phyloP scores from a whole-genome alignment of 2,888 invertebrate genomes.

The Cactoblastis cactorum region DNA sequence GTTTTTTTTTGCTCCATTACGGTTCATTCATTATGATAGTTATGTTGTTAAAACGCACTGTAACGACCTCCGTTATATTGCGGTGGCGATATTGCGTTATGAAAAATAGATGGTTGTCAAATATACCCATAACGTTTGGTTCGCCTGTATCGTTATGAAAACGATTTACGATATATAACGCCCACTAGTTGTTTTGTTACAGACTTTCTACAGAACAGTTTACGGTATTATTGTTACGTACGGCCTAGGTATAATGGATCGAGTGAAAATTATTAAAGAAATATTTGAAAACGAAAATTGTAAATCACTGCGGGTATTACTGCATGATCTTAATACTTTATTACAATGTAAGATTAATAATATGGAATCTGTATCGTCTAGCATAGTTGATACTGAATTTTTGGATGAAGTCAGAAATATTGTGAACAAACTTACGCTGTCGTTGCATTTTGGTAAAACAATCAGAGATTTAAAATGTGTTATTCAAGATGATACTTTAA shows the following conservation, averaged over 20 bases:
- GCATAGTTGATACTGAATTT: slow-evolving; percentile 45
- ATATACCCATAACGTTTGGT: too few relatives aligned
- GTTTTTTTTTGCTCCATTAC: too few relatives aligned
- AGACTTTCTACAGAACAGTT: too few relatives aligned
- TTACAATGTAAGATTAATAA: slow-evolving; percentile 21
- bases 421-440: slow-evolving; percentile 21
- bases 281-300: slow-evolving; percentile 13
- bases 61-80: too few relatives aligned
- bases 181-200: too few relatives aligned
- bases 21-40: too few relatives aligned
- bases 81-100: too few relatives aligned
- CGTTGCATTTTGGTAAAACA: slow-evolving; percentile 55
- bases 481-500: slow-evolving; percentile 38
- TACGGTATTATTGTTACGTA: too few relatives aligned
- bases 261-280: slow-evolving; percentile 5
- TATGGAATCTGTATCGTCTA: slow-evolving; percentile 27
- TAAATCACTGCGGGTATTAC: slow-evolving; percentile 20
- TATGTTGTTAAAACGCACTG: too few relatives aligned
- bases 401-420: slow-evolving; percentile 45
- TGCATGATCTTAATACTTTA: slow-evolving; percentile 23
- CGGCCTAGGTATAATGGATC: background rate
- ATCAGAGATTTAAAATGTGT: slow-evolving; percentile 52
- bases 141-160: too few relatives aligned
- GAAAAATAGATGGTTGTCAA: too few relatives aligned
- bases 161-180: too few relatives aligned